phyloP scores from a whole-genome alignment of 2,888 invertebrate genomes.

The Netelia melanura region DNA sequence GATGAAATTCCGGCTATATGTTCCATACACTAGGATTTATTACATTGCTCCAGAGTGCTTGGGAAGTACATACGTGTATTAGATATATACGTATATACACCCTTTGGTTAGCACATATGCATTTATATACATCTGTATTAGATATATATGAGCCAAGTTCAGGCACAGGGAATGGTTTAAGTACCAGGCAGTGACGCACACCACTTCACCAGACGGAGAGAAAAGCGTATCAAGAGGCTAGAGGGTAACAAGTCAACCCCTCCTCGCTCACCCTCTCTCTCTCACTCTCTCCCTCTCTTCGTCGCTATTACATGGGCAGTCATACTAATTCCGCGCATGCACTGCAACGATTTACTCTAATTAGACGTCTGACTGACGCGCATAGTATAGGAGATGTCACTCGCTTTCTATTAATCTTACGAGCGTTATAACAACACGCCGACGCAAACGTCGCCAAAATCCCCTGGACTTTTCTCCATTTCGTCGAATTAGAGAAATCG shows the following conservation, averaged over 20 bases:
- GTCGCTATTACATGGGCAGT: not conserved
- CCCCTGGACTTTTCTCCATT: conserved; percentile 1
- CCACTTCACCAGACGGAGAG: not conserved
- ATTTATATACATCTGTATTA: too few relatives aligned
- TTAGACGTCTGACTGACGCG: conserved; percentile 39
- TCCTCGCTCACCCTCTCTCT: too few relatives aligned
- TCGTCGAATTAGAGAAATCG: not conserved
- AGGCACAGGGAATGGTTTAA: not conserved
- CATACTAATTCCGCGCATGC: conserved; percentile 23
- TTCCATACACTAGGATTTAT: conserved; percentile 40
- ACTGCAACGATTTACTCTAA: conserved; percentile 49
- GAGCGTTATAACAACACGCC: not conserved
- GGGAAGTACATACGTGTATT: conserved; percentile 19
- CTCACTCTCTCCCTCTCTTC: not conserved
- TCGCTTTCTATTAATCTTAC: conserved; percentile 22
- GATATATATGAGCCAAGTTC: not conserved
- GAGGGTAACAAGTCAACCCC: not conserved
- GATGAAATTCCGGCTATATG: conserved; percentile 25
- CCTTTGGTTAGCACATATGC: too few relatives aligned
- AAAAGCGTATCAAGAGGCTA: not conserved
- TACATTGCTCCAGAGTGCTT: conserved; percentile 19
- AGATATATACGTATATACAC: conserved; percentile 15
- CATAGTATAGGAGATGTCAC: conserved; percentile 14
- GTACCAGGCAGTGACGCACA: not conserved
- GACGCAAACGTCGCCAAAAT: not conserved